Percentiles rank a stretch among this genome's conserved stretches.
Conservation (phyloP, 2,797 vertebrate genomes). For the Odontamblyopus lacepedii region DNA sequence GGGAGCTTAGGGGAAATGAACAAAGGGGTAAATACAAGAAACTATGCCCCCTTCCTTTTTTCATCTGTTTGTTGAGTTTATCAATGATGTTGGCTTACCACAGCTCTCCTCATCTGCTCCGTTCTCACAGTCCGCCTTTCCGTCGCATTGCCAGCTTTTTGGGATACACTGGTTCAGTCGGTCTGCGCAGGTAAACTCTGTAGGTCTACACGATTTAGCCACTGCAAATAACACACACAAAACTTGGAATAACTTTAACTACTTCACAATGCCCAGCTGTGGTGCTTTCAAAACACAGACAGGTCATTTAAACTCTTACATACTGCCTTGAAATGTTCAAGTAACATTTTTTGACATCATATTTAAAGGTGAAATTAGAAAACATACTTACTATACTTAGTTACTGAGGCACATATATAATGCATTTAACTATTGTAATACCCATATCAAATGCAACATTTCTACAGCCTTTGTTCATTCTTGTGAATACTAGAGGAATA, state of each 20-base stretch:
- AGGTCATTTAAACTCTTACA: background rate
- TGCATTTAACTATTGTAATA: background rate
- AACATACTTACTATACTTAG: background rate
- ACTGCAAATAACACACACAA: constrained; percentile 50
- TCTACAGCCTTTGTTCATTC: background rate
- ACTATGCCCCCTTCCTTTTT: background rate
- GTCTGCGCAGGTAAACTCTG: constrained; percentile 83
- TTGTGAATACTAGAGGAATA: background rate
- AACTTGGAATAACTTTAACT: background rate
- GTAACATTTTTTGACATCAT: background rate
- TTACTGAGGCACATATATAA: too few species aligned
- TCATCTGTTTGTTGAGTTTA: background rate
- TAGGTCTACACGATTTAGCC: constrained; percentile 75
- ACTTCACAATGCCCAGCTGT: background rate
- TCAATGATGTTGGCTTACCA: constrained; percentile 70
- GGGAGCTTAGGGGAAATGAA: constrained; percentile 60
- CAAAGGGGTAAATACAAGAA: background rate
- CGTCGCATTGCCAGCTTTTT: constrained; percentile 83
- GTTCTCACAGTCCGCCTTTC: constrained; percentile 82
- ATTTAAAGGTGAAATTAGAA: background rate
- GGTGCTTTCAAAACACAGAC: background rate
- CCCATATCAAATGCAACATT: background rate
- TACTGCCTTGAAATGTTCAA: background rate
- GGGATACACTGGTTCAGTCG: constrained; percentile 83
- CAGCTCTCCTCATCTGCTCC: constrained; percentile 83